Percentiles rank a stretch among this genome's conserved stretches.
Evolutionary conservation across 2,113 vertebrate genomes (phyloP).

Genomic region (Ochotona princeps): DNA sequence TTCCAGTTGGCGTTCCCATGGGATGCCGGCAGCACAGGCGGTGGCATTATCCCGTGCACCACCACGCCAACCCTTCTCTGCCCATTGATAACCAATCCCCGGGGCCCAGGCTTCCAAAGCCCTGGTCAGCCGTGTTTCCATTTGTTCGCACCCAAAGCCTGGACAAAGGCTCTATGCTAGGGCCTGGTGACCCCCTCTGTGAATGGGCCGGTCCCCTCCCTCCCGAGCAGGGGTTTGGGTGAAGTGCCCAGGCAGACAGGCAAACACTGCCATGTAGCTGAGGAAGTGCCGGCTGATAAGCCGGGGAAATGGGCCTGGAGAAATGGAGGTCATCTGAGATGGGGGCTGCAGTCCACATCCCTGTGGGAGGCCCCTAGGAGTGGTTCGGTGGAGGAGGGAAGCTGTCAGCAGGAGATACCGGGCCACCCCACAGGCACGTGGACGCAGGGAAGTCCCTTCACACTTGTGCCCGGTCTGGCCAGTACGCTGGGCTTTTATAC

Average conservation of each 20-base stretch:
- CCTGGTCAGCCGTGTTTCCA: no score
- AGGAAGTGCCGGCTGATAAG: accelerated
- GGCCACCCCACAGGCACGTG: not conserved
- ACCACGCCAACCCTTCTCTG: not conserved
- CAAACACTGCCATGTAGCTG: no score
- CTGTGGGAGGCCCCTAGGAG: not conserved
- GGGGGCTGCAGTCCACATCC: not conserved
- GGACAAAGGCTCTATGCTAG: not conserved
- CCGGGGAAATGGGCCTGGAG: not conserved
- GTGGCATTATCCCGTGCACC: no score
- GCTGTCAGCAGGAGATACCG: not conserved
- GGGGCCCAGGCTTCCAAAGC: not conserved
- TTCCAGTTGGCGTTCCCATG: no score
- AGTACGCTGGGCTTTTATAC: not conserved
- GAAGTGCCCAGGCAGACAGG: no score
- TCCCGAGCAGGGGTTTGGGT: not conserved
- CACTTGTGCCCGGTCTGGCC: not conserved
- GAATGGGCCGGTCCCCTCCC: not conserved
- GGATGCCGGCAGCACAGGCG: no score
- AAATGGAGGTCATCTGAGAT: accelerated
- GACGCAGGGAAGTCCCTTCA: not conserved
- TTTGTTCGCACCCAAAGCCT: not conserved
- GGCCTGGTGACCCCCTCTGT: not conserved
- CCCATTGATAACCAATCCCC: not conserved
- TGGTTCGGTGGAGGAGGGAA: not conserved